Conservation (phyloP, 2,113 vertebrate genomes). For the Sus scrofa region T2T-Sscrofa CM000812.6:194521501-194522000, state of each 20-base stretch:
- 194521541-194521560: neutral
- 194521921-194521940: neutral
- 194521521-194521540: neutral
- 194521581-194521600: conserved; percentile 18
- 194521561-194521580: conserved; percentile 13
- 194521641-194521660: neutral
- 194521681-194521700: neutral
- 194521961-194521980: neutral
- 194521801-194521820: neutral
- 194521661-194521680: neutral
- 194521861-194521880: neutral
- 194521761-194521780: neutral
- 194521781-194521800: neutral
- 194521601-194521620: neutral
- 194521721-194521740: neutral
- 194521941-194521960: neutral
- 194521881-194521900: neutral
- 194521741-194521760: neutral
- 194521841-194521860: neutral
- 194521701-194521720: neutral
- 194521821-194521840: neutral
- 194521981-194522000: neutral
- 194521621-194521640: neutral
- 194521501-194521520: neutral
- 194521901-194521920: neutral